Conservation (phyloP, 2,888 invertebrate species). For the Nemapogon koenigi region DNA sequence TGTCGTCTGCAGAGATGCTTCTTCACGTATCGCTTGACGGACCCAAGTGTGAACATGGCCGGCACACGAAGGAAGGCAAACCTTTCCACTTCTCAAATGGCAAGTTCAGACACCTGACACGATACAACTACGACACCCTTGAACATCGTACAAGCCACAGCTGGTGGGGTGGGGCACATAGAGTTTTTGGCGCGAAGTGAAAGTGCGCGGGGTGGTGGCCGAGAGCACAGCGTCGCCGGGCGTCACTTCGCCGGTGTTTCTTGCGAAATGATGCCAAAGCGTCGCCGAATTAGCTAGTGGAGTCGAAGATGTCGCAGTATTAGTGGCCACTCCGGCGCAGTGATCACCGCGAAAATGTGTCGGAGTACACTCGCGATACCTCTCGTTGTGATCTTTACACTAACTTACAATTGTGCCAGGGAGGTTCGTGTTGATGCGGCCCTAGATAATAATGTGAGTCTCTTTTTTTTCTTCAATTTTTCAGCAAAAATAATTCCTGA, state of each 20-base stretch:
- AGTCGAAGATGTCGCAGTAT: slow-evolving; percentile 52
- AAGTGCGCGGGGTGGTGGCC: slow-evolving; percentile 53
- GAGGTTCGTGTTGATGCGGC: no score
- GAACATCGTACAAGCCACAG: no score
- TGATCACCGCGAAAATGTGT: slow-evolving; percentile 45
- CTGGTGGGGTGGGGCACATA: slow-evolving; percentile 25
- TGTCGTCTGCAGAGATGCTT: no score
- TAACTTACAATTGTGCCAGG: slow-evolving; percentile 29
- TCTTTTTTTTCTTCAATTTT: no score
- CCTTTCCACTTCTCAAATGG: no score
- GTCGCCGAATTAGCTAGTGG: slow-evolving; percentile 44
- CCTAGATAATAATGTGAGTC: no score
- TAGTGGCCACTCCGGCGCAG: slow-evolving; percentile 24
- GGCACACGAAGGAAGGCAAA: no score
- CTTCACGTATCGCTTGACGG: no score
- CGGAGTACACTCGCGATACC: slow-evolving; percentile 52
- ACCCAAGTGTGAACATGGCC: no score
- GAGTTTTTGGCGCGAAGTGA: slow-evolving; percentile 32
- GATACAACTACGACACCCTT: no score
- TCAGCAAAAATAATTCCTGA: no score
- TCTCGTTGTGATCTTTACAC: slow-evolving; percentile 40
- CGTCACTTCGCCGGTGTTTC: slow-evolving; percentile 49
- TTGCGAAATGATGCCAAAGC: slow-evolving; percentile 57
- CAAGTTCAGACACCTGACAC: no score
- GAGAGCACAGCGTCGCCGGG: slow-evolving; percentile 39